A percentile compares a stretch with the other conserved stretches of the same genome.
Evolutionary conservation across 2,797 vertebrate genomes (phyloP).

Genomic region (Anableps anableps): DNA sequence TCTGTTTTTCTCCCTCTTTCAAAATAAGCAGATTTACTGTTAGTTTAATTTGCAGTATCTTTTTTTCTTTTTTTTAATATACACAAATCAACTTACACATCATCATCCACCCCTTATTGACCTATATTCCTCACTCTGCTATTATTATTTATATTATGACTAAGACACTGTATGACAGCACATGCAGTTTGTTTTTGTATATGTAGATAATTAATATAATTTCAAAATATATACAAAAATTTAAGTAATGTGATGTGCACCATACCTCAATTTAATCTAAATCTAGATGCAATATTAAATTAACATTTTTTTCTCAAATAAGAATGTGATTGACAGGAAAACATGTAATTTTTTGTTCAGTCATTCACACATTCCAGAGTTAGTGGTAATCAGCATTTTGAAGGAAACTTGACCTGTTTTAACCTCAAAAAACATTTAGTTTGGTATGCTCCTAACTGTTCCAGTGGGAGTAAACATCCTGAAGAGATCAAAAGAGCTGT

Average conservation of each 20-base stretch:
- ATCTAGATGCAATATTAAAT: background rate
- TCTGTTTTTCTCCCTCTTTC: background rate
- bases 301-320: background rate
- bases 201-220: background rate
- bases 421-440: background rate
- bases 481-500: background rate
- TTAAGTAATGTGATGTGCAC: background rate
- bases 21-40: background rate
- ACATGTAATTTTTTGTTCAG: background rate
- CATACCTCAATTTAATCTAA: background rate
- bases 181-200: background rate
- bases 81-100: background rate
- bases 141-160: no score
- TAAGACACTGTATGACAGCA: background rate
- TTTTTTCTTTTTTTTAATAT: background rate
- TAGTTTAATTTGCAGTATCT: background rate
- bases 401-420: no score
- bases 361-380: no score
- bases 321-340: background rate
- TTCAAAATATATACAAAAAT: background rate
- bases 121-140: background rate
- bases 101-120: background rate
- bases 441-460: background rate
- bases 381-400: no score
- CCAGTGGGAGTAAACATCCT: background rate